A percentile compares a stretch with the other conserved stretches of the same genome.
Conservation (phyloP, 2,888 invertebrate genomes). For the Erebia palarica region DNA sequence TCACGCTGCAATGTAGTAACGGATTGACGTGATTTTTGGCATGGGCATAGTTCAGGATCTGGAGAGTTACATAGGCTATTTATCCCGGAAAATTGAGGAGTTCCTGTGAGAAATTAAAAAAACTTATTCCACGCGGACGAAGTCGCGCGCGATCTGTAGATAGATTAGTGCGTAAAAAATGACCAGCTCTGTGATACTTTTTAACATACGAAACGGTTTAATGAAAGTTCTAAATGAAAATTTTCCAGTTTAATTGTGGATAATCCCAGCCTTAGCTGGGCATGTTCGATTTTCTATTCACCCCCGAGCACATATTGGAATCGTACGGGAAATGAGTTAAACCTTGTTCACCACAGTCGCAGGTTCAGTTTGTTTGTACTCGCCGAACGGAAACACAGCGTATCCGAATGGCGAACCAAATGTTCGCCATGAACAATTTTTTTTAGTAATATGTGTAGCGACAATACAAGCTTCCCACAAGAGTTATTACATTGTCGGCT, state of each 20-base stretch:
- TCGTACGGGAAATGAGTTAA: slow-evolving; percentile 77
- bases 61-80: too few species aligned
- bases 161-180: too few species aligned
- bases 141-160: too few species aligned
- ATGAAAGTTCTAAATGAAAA: slow-evolving; percentile 43
- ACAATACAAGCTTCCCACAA: too few species aligned
- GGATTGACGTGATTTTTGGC: too few species aligned
- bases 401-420: not conserved
- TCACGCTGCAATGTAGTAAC: too few species aligned
- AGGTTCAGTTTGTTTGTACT: slow-evolving; percentile 52
- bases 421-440: not conserved
- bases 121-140: too few species aligned
- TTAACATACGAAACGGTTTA: slow-evolving; percentile 8
- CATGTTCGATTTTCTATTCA: slow-evolving; percentile 63
- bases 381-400: slow-evolving; percentile 45
- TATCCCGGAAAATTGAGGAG: too few species aligned
- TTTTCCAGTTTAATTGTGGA: slow-evolving; percentile 51
- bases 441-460: too few species aligned
- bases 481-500: too few species aligned
- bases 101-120: too few species aligned
- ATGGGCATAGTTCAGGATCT: too few species aligned
- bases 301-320: slow-evolving; percentile 71
- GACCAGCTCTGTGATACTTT: not conserved
- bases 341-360: slow-evolving; percentile 70
- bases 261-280: slow-evolving; percentile 57